phyloP scores from a whole-genome alignment of 2,797 vertebrate species.

The Notolepis coatsorum region DNA sequence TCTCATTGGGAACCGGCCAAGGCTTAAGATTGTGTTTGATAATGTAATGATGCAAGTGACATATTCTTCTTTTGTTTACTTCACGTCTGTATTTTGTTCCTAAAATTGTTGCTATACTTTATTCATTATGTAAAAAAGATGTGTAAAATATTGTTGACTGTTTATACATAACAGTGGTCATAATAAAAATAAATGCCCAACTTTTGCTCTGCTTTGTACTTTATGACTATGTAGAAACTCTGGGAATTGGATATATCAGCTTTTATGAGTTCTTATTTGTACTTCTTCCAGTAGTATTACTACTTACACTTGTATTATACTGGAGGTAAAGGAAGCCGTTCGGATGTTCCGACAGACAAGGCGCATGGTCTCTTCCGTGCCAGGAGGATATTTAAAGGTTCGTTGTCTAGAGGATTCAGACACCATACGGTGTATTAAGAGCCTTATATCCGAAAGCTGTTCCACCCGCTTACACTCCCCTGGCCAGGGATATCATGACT shows the following conservation, averaged over 20 bases:
- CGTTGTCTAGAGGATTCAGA: constrained; percentile 53
- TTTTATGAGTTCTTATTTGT: too few relatives aligned
- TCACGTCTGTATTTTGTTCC: constrained; percentile 53
- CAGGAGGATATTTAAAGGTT: constrained; percentile 58
- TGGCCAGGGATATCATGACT: too few relatives aligned
- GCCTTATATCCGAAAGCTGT: constrained; percentile 70
- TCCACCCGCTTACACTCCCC: too few relatives aligned
- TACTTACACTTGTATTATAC: too few relatives aligned
- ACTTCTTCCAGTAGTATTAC: too few relatives aligned
- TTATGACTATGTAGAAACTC: constrained; percentile 5
- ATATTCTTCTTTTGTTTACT: constrained; percentile 49
- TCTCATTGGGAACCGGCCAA: constrained; percentile 10
- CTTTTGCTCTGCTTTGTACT: constrained; percentile 42
- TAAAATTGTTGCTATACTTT: constrained; percentile 48
- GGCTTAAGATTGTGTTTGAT: constrained; percentile 57
- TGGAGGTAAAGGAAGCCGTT: too few relatives aligned
- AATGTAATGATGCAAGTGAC: constrained; percentile 53
- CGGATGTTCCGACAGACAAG: constrained; percentile 3
- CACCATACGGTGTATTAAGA: constrained; percentile 69
- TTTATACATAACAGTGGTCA: constrained; percentile 74
- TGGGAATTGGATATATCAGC: not conserved
- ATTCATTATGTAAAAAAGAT: constrained; percentile 54
- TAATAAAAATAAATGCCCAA: constrained; percentile 62
- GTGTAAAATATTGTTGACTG: constrained; percentile 68
- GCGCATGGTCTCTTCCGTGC: constrained; percentile 43